Evolutionary conservation across 2,113 vertebrate species (phyloP), one percentile per base, ranked within the genome.

Genomic region (Galeopterus variegatus): DNA sequence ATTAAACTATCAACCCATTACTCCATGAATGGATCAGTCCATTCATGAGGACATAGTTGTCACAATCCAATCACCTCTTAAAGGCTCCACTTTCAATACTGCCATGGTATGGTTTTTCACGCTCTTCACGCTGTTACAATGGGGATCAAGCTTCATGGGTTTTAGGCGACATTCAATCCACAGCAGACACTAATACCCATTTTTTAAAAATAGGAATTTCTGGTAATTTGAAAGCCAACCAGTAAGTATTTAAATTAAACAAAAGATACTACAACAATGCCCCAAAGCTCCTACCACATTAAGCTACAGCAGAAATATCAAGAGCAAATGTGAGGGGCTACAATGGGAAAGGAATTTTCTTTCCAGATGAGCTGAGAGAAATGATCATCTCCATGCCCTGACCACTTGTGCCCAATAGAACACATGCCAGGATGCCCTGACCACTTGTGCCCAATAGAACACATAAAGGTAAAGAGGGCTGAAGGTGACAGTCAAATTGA

Each of bases 221-320:
- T 65, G 24, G 60, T 56, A 33, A 45, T 31, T 76, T 77, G 81
- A 92, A 85, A 93, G 13, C 41, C 73, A 76, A 58, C 60, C 3
- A 84, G 3, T 81, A 70, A 88, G 24, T 54, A 69, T 92, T 92
- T 95, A 54, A 90, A 60, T 69, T 64, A 82, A 86, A 90, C 8
- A n/a, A 72, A 76, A 95, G 33, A 45, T 9, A 86, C 14, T 88
- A 36, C 41, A 64, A 48, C 23, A 41, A 73, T n/a, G 45, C 17
- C 50, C 12, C 50, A 54, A 92, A 73, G 50, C 21, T 73, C 21
- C 50, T 50, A 80, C 14, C 1, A 14, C 54, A 45, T 73, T 79
- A 50, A 89, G 62, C 67, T 62, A 64, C 2, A 54, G 73, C 4
- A 60, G 79, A 69, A 94, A 77, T 67, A 56, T 75, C 45, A 79